These are phyloP conservation scores for Pachydiplax longipennis DNA, from an alignment of 2,888 invertebrate genomes.

Conservation along the genomic window DNA sequence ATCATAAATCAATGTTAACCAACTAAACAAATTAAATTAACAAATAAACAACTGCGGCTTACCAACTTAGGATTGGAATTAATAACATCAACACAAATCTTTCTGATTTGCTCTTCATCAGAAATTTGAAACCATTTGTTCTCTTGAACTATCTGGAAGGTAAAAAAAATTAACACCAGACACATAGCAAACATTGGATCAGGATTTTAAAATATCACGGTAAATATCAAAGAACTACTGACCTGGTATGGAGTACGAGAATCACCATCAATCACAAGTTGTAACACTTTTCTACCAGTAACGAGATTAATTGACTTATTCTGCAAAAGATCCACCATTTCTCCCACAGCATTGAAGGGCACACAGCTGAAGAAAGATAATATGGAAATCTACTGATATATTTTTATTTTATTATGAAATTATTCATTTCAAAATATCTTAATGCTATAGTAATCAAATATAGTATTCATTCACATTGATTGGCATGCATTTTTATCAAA, in stretches of 20 bases:
- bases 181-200: slow-evolving; percentile 35
- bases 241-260: slow-evolving; percentile 60
- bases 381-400: background rate
- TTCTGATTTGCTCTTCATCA: slow-evolving; percentile 66
- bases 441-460: background rate
- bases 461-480: background rate
- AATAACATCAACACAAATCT: slow-evolving; percentile 69
- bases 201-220: background rate
- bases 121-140: slow-evolving; percentile 72
- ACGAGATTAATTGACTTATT: slow-evolving; percentile 69
- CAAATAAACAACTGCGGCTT: slow-evolving; percentile 48
- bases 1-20: no score
- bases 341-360: slow-evolving; percentile 65
- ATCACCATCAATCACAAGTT: slow-evolving; percentile 60
- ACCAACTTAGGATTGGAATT: slow-evolving; percentile 72
- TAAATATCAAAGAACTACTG: background rate
- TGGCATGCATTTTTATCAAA: background rate
- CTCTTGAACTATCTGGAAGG: slow-evolving; percentile 65
- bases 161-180: slow-evolving; percentile 49
- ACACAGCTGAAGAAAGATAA: slow-evolving; percentile 59
- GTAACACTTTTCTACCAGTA: slow-evolving; percentile 64
- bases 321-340: slow-evolving; percentile 70
- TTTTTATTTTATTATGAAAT: no score
- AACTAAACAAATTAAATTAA: no score
- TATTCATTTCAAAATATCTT: background rate